phyloP scores from a whole-genome alignment of 1,140 invertebrate genomes.

The Acromyrmex charruanus region DNA sequence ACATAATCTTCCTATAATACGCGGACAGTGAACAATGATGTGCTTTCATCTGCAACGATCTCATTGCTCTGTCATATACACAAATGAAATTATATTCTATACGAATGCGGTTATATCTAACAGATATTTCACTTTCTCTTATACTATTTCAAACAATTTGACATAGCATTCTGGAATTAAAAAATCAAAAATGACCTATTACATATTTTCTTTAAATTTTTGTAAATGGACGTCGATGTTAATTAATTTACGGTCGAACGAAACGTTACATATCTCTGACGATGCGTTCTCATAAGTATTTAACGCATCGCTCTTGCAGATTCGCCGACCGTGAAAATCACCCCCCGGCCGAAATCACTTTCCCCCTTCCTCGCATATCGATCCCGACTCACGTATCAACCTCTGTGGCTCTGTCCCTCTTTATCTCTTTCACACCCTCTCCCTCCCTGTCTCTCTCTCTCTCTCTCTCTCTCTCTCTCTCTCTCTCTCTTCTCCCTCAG shows the following conservation, averaged over 20 bases:
- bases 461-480: neutral
- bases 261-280: neutral
- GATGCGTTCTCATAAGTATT: neutral
- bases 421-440: neutral
- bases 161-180: neutral
- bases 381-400: constrained; percentile 32
- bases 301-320: constrained; percentile 3
- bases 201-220: neutral
- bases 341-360: constrained; percentile 34
- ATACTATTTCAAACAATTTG: neutral
- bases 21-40: neutral
- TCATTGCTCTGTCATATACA: too few relatives aligned
- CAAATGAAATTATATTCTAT: neutral
- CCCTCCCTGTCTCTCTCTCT: neutral
- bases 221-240: neutral
- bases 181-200: neutral
- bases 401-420: neutral
- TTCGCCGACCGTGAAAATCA: constrained; percentile 47
- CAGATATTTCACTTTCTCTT: neutral
- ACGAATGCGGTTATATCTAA: neutral
- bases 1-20: neutral
- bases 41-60: neutral
- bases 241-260: neutral
- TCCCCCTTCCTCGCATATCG: constrained; percentile 41
- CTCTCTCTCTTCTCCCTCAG: neutral